phyloP scores from a whole-genome alignment of 2,888 invertebrate species.

The Folsomia candida region DNA sequence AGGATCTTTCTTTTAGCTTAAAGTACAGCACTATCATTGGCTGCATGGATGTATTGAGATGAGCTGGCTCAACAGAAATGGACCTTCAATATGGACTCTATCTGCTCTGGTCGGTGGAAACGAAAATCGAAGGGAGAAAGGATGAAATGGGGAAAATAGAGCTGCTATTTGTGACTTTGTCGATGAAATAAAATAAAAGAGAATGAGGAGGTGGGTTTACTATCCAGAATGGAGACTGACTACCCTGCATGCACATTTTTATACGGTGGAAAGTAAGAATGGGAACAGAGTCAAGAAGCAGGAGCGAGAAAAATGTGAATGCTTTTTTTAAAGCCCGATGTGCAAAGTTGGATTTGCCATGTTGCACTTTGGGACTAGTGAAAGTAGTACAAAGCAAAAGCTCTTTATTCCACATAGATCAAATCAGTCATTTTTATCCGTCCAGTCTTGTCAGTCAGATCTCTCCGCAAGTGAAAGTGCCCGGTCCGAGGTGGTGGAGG shows the following conservation, averaged over 20 bases:
- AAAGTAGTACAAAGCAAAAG: not conserved
- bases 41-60: not conserved
- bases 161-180: slow-evolving; percentile 8
- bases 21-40: too few relatives aligned
- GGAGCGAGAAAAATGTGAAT: not conserved
- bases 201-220: not conserved
- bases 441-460: not conserved
- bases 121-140: not conserved
- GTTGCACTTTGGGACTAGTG: not conserved
- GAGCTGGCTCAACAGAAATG: slow-evolving; percentile 5
- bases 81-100: not conserved
- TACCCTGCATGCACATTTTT: too few relatives aligned
- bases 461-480: too few relatives aligned
- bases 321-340: not conserved
- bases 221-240: too few relatives aligned
- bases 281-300: not conserved
- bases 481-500: too few relatives aligned
- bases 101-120: not conserved
- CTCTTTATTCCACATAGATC: slow-evolving; percentile 17
- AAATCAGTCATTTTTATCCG: slow-evolving; percentile 29
- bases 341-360: not conserved
- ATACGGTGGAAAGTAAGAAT: not conserved
- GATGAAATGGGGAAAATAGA: not conserved
- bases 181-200: slow-evolving; percentile 8
- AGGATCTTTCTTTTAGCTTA: not conserved